These are phyloP conservation scores for Mormyrops attenuatus DNA, from an alignment of 2,797 vertebrate species.

Conservation along the genomic window DNA sequence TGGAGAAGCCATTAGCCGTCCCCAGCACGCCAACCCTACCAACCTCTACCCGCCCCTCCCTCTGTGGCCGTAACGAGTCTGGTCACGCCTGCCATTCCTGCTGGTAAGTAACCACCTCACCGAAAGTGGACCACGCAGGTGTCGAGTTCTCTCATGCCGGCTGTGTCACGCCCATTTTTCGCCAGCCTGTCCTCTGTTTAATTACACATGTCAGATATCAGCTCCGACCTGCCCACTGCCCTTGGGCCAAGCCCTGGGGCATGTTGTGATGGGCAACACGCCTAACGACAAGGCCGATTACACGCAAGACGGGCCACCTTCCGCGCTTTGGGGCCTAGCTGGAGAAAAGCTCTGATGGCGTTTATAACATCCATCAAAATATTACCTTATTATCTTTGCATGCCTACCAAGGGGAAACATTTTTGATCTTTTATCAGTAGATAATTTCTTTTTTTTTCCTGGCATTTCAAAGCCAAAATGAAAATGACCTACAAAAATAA, in stretches of 20 bases:
- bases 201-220: conserved; percentile 11
- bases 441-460: background rate
- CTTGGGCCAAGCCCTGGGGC: background rate
- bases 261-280: background rate
- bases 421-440: background rate
- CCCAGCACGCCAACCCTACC: conserved; percentile 35
- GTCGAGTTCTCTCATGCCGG: conserved; percentile 50
- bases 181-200: conserved; percentile 53
- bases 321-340: background rate
- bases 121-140: conserved; percentile 55
- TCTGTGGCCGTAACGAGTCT: conserved; percentile 44
- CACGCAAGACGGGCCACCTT: background rate
- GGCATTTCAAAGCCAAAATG: background rate
- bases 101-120: conserved; percentile 10
- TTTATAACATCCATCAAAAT: background rate
- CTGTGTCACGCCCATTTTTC: conserved; percentile 53
- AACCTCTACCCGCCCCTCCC: background rate
- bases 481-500: background rate
- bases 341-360: background rate
- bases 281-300: conserved; percentile 11
- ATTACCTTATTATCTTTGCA: background rate
- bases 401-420: background rate
- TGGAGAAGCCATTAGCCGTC: conserved; percentile 85
- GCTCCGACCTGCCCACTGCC: background rate
- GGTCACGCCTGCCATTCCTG: conserved; percentile 43